These are phyloP conservation scores for Cryptotermes secundus DNA, from an alignment of 1,140 invertebrate species.

Conservation along the genomic window DNA sequence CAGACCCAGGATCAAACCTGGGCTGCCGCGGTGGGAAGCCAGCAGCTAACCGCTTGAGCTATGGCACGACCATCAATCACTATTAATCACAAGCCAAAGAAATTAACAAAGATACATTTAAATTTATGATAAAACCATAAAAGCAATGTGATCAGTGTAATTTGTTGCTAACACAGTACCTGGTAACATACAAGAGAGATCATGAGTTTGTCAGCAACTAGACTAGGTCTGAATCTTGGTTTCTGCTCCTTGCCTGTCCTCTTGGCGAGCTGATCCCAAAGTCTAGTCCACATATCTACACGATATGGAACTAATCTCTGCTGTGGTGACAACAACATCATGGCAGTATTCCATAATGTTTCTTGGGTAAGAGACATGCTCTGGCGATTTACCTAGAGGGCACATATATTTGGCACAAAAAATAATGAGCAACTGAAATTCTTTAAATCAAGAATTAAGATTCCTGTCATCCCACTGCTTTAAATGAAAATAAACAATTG, in stretches of 20 bases:
- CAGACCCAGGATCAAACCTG: too few species aligned
- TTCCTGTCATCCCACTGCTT: too few species aligned
- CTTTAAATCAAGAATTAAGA: too few species aligned
- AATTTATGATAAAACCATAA: too few species aligned
- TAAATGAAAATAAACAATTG: too few species aligned
- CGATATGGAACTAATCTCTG: constrained; percentile 76
- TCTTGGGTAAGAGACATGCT: constrained; percentile 61
- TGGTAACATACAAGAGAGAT: constrained; percentile 78
- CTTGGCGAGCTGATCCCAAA: constrained; percentile 68
- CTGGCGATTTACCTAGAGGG: constrained; percentile 45
- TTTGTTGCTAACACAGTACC: constrained; percentile 43
- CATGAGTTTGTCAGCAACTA: constrained; percentile 72
- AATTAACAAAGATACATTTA: too few species aligned
- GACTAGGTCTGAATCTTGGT: constrained; percentile 63
- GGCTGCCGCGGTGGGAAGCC: too few species aligned
- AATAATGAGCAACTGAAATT: too few species aligned
- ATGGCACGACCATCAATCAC: too few species aligned
- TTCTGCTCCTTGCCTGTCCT: constrained; percentile 54
- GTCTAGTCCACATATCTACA: constrained; percentile 76
- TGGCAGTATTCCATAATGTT: constrained; percentile 73
- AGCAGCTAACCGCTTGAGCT: too few species aligned
- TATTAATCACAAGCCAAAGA: too few species aligned
- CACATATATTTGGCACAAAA: too few species aligned
- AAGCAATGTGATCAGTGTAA: neutral
- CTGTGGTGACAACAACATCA: constrained; percentile 77